Conservation (phyloP, 2,113 vertebrate genomes). For the Notiomystis cincta region DNA sequence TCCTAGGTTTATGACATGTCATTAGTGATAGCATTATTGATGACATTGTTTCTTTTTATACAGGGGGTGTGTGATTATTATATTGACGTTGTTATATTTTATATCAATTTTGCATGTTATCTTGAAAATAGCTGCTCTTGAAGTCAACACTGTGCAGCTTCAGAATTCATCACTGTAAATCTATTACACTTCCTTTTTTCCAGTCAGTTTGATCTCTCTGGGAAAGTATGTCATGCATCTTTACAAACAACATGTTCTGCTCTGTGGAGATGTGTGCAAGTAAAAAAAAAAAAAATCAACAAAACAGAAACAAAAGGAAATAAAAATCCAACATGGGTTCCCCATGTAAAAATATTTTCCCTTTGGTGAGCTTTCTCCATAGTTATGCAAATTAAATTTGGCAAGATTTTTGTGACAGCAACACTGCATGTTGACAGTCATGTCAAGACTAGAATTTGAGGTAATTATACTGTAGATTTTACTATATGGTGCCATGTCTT, state of each 20-base stretch:
- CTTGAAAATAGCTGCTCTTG: neutral
- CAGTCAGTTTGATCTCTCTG: constrained; percentile 39
- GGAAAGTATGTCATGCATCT: constrained; percentile 12
- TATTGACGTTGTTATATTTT: neutral
- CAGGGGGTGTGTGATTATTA: accelerated
- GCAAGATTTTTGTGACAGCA: constrained; percentile 29
- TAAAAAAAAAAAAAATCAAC: neutral
- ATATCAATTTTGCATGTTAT: neutral
- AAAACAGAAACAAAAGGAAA: neutral
- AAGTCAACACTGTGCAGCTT: neutral
- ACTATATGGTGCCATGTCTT: constrained; percentile 38
- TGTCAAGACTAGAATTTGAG: constrained; percentile 21
- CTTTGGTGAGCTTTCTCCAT: neutral
- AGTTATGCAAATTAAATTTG: constrained; percentile 38
- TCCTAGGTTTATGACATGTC: neutral
- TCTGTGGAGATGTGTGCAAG: neutral
- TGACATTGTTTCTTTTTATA: neutral
- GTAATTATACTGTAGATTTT: constrained; percentile 44
- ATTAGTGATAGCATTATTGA: neutral
- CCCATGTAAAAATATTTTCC: neutral
- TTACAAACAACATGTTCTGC: constrained; percentile 22
- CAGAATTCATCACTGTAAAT: neutral
- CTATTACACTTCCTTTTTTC: constrained; percentile 24
- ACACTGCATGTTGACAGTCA: constrained; percentile 23
- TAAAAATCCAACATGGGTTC: neutral